These are phyloP conservation scores for Chaenogobius annularis DNA, from an alignment of 2,113 vertebrate genomes.

Conservation along the genomic window DNA sequence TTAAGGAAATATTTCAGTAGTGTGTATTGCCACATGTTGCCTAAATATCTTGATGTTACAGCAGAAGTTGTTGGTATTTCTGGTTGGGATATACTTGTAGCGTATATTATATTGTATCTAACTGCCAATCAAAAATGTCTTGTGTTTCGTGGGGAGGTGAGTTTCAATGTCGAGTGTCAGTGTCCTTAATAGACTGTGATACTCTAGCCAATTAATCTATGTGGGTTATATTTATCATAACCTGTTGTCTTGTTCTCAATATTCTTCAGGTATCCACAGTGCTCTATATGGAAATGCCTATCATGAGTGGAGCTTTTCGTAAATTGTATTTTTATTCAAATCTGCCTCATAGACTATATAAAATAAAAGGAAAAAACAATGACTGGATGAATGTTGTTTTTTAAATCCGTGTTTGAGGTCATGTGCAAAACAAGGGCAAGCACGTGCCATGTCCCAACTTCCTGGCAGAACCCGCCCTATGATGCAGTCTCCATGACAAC, in stretches of 20 bases:
- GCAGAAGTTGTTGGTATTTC: slow-evolving; percentile 42
- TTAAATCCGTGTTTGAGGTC: slow-evolving; percentile 26
- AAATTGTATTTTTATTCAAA: slow-evolving; percentile 64
- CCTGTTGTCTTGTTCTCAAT: slow-evolving; percentile 35
- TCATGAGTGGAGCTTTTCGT: slow-evolving; percentile 44
- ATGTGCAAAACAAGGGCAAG: slow-evolving; percentile 51
- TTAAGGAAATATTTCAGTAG: slow-evolving; percentile 42
- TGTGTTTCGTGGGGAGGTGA: slow-evolving; percentile 54
- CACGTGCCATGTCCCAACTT: slow-evolving; percentile 70
- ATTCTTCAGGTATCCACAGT: slow-evolving; percentile 49
- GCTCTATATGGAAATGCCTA: slow-evolving; percentile 31
- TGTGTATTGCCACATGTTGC: slow-evolving; percentile 38
- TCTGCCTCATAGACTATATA: slow-evolving; percentile 59
- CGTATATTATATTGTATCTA: slow-evolving; percentile 36
- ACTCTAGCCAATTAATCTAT: slow-evolving; percentile 37
- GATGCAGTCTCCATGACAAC: slow-evolving; percentile 95
- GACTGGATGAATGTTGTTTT: slow-evolving; percentile 20
- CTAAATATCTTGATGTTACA: slow-evolving; percentile 69
- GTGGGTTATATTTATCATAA: slow-evolving; percentile 57
- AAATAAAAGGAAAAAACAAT: slow-evolving; percentile 52
- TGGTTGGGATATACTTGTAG: slow-evolving; percentile 46
- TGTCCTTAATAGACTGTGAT: slow-evolving; percentile 46
- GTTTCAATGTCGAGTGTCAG: slow-evolving; percentile 38
- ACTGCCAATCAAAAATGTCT: slow-evolving; percentile 28
- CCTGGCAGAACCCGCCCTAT: slow-evolving; percentile 79